Conservation (phyloP, 2,113 vertebrate genomes). For the Osmerus eperlanus region DNA sequence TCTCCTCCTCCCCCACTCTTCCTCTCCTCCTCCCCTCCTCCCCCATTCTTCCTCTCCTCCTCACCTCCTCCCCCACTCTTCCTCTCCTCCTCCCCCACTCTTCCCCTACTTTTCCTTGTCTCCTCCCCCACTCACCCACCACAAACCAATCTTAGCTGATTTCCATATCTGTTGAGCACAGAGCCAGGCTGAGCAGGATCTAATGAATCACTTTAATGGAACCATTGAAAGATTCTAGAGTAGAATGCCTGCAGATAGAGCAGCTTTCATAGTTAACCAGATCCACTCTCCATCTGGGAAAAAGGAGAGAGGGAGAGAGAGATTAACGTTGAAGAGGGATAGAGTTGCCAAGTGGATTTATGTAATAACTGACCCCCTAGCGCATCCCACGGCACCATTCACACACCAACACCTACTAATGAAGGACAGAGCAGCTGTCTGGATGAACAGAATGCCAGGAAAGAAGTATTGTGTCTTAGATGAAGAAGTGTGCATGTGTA, state of each 20-base stretch:
- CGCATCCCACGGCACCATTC: not conserved
- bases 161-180: not conserved
- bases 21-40: too few species aligned
- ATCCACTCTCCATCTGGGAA: constrained; percentile 13
- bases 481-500: not conserved
- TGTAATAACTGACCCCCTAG: constrained; percentile 6
- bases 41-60: too few species aligned
- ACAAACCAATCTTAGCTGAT: constrained; percentile 6
- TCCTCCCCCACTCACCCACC: not conserved
- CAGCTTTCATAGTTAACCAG: constrained; percentile 1
- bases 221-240: constrained; percentile 8
- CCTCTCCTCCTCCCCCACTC: not conserved
- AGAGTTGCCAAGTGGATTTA: not conserved
- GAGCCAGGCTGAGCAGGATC: not conserved
- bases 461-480: not conserved
- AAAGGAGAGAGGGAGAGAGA: not conserved
- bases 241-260: not conserved
- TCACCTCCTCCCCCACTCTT: too few species aligned
- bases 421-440: constrained; percentile 23
- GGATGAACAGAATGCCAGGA: not conserved
- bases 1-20: too few species aligned
- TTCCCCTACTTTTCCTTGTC: not conserved
- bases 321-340: not conserved
- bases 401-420: not conserved
- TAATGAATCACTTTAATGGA: constrained; percentile 5